A percentile compares a stretch with the other conserved stretches of the same genome.
Conservation (phyloP, 1,140 invertebrate species). For the Tribolium castaneum region DNA sequence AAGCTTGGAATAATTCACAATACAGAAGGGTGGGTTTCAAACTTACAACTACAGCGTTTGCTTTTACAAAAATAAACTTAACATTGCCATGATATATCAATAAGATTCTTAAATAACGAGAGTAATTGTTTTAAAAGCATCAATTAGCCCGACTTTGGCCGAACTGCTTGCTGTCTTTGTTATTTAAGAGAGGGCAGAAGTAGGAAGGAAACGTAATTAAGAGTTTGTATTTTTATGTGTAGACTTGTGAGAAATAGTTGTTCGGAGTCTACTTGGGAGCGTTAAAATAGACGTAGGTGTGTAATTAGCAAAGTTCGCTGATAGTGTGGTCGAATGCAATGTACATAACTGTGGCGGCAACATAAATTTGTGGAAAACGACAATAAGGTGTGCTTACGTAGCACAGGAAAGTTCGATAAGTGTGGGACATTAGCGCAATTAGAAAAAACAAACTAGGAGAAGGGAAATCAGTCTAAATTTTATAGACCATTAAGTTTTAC, state of each 20-base stretch:
- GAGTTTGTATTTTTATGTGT: slow-evolving; percentile 29
- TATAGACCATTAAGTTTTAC: slow-evolving; percentile 29
- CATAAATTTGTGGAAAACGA: slow-evolving; percentile 31
- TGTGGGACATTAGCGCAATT: background rate
- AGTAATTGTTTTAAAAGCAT: slow-evolving; percentile 20
- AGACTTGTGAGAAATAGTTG: slow-evolving; percentile 22
- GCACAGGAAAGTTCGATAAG: background rate
- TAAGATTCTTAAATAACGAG: slow-evolving; percentile 1
- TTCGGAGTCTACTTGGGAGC: background rate
- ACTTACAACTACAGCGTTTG: slow-evolving; percentile 32
- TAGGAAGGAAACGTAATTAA: slow-evolving; percentile 12
- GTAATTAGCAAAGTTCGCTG: slow-evolving; percentile 32
- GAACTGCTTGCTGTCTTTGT: slow-evolving; percentile 8
- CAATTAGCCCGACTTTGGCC: background rate
- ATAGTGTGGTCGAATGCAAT: slow-evolving; percentile 32
- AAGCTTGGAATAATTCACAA: slow-evolving; percentile 49
- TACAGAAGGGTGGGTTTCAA: slow-evolving; percentile 36
- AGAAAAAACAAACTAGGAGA: background rate
- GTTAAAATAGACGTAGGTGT: slow-evolving; percentile 30
- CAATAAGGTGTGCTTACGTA: slow-evolving; percentile 9
- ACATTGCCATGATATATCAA: background rate
- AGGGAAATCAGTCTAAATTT: slow-evolving; percentile 15
- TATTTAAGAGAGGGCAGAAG: slow-evolving; percentile 5
- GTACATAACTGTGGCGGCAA: slow-evolving; percentile 18
- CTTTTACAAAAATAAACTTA: slow-evolving; percentile 44